Conservation (phyloP, 2,797 vertebrate genomes). For the Mormyrops boulengeri region DNA sequence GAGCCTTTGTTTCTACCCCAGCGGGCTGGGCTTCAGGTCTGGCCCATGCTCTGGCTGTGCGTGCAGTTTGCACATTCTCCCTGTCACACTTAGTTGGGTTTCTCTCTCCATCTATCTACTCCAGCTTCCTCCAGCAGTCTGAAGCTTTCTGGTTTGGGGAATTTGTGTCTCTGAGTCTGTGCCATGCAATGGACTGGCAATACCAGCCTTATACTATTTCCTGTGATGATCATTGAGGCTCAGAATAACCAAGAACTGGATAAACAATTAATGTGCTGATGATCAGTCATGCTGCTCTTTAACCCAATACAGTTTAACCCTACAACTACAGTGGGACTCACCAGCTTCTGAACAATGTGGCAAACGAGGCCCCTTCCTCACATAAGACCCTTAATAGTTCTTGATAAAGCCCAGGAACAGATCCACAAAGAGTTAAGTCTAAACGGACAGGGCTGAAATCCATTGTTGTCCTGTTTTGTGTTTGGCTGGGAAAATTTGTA, state of each 20-base stretch:
- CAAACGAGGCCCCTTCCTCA: background rate
- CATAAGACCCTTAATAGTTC: background rate
- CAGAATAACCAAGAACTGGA: background rate
- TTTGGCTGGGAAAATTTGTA: background rate
- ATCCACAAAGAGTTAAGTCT: background rate
- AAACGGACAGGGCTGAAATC: background rate
- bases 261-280: background rate
- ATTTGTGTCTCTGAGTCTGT: background rate
- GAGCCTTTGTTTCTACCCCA: background rate
- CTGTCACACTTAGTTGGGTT: background rate
- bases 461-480: background rate
- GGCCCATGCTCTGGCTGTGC: background rate
- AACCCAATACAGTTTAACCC: background rate
- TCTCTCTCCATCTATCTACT: background rate
- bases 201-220: background rate
- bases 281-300: background rate
- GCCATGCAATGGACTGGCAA: background rate
- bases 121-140: background rate
- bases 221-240: background rate
- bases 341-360: background rate
- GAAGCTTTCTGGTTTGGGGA: background rate
- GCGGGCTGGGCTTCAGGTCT: background rate
- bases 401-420: background rate
- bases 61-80: background rate
- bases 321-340: background rate